Evolutionary conservation across 2,888 invertebrate species (phyloP), one percentile per base, ranked within the genome.

Genomic region (Chirona hameri): DNA sequence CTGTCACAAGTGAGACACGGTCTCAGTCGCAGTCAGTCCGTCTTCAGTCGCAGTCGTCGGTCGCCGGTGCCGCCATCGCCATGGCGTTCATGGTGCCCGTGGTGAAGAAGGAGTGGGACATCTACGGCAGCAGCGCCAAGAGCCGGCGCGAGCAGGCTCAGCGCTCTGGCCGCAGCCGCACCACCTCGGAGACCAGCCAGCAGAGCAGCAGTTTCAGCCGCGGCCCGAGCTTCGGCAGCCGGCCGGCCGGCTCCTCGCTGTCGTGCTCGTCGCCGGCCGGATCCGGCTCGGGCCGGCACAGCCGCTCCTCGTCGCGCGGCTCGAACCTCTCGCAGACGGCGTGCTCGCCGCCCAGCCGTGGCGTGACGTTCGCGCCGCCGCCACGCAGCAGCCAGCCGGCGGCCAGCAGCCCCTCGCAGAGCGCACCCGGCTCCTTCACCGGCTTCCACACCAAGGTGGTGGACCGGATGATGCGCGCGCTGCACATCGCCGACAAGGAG

Each of bases 401-500:
- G 12, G 84, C 84, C 39, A 84, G 85, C 14, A 85, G 84, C 15
- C 82, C 85, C 2, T 84, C 84, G 79, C 83, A 84, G 0, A 90
- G 90, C 79, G 91, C 91, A 83, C 85, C 86, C 82, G 91, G 89
- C 85, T 91, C 92, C 86, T 88, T 93, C 84, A 93, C 93, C 88
- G 94, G 94, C 89, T 94, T 94, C 88, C 94, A 94, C 90, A 92
- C 91, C 89, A 91, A 93, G 87, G 90, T 94, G 88, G 92, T 94
- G 88, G 93, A 94, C 89, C 93, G 93, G 89, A 88, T 94, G 88
- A 92, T 93, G 89, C 90, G 92, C 84, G 93, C 93, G 85, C 89
- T 94, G 87, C 91, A 91, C 86, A 91, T 89, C 85, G 90, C 89
- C 83, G 90, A 90, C 85, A 84, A 31, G 72, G 76, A 76, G 7